Evolutionary conservation across 2,797 vertebrate species (phyloP).

Genomic region (Neostethus bicornis): DNA sequence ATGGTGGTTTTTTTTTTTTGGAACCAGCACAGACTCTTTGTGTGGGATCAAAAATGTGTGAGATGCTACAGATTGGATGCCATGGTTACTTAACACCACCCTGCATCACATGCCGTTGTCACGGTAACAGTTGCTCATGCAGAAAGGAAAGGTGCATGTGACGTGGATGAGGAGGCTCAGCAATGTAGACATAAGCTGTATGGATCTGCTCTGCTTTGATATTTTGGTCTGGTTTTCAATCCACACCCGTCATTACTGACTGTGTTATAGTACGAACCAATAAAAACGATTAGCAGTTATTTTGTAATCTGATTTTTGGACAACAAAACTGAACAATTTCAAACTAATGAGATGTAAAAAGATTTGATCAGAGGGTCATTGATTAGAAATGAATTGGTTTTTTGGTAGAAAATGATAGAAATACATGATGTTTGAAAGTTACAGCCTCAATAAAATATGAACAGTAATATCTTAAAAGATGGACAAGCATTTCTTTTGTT

Average conservation of each 20-base stretch:
- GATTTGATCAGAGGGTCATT: too few species aligned
- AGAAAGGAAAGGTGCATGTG: slow-evolving; percentile 24
- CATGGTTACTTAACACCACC: slow-evolving; percentile 54
- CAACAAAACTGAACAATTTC: too few species aligned
- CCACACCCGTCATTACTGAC: slow-evolving; percentile 27
- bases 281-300: background rate
- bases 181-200: slow-evolving; percentile 3
- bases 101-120: slow-evolving; percentile 55
- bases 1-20: slow-evolving; percentile 13
- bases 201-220: slow-evolving; percentile 6
- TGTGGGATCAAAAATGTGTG: slow-evolving; percentile 29
- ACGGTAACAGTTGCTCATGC: slow-evolving; percentile 47
- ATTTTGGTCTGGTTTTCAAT: slow-evolving; percentile 15
- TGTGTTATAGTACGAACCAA: background rate
- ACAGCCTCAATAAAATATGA: background rate
- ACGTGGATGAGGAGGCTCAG: slow-evolving; percentile 33
- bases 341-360: too few species aligned
- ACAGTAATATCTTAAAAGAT: background rate
- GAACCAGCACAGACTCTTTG: slow-evolving; percentile 3
- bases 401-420: background rate
- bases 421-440: background rate
- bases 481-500: background rate
- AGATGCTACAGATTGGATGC: slow-evolving; percentile 44
- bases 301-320: background rate
- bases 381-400: too few species aligned